phyloP scores from a whole-genome alignment of 2,888 invertebrate species.

The Arrhopalites spinosus region DNA sequence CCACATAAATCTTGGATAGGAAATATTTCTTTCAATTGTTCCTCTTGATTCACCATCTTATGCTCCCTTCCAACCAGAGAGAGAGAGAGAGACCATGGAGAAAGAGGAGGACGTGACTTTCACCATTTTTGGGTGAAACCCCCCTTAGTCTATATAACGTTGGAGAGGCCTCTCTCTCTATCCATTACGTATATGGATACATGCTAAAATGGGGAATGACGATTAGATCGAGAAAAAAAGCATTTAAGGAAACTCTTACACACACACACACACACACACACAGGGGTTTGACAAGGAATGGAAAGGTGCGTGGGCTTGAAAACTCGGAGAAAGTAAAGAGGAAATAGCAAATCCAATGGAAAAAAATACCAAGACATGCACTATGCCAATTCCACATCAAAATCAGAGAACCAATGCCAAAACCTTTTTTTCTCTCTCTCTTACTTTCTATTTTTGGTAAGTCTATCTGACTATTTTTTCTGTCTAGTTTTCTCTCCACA shows the following conservation, averaged over 20 bases:
- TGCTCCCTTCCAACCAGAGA: too few species aligned
- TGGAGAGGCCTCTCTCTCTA: too few species aligned
- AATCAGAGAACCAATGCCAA: too few species aligned
- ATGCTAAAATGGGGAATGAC: background rate
- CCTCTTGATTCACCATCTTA: constrained; percentile 52
- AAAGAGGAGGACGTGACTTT: background rate
- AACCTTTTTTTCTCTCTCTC: too few species aligned
- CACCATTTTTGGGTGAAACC: background rate
- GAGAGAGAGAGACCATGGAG: background rate
- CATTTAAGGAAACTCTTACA: constrained; percentile 1
- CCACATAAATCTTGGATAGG: constrained; percentile 53
- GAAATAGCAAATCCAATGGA: constrained; percentile 1
- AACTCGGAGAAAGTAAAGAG: background rate
- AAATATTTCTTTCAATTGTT: constrained; percentile 56
- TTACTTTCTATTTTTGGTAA: too few species aligned
- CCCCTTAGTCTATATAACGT: too few species aligned
- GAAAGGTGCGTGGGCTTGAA: background rate
- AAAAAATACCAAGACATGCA: background rate
- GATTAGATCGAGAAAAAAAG: background rate
- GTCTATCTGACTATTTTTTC: too few species aligned
- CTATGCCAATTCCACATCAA: too few species aligned
- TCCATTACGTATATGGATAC: too few species aligned
- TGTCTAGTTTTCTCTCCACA: too few species aligned
- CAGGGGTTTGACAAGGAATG: background rate
- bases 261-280: background rate